A percentile compares a stretch with the other conserved stretches of the same genome.
Conservation (phyloP, 2,797 vertebrate species). For the Tadarida brasiliensis region DNA sequence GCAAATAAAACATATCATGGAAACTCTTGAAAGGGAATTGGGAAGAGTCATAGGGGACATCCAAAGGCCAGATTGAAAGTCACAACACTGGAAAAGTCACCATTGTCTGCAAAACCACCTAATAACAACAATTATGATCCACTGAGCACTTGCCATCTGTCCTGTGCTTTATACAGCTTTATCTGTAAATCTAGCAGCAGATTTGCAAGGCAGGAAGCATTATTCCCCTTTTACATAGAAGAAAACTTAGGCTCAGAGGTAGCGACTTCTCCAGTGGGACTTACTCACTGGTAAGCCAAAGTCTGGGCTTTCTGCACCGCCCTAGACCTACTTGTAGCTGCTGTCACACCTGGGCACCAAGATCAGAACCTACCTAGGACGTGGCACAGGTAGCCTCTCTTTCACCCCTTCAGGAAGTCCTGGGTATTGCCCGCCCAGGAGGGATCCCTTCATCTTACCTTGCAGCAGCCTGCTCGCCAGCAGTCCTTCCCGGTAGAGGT, state of each 20-base stretch:
- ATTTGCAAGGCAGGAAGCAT: background rate
- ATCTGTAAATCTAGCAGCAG: background rate
- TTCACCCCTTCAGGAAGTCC: conserved; percentile 57
- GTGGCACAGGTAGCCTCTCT: background rate
- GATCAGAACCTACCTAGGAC: background rate
- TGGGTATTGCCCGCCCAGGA: background rate
- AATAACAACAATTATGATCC: background rate
- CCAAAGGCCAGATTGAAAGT: conserved; percentile 25
- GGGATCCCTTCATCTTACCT: conserved; percentile 70
- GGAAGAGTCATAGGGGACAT: background rate
- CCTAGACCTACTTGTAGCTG: background rate
- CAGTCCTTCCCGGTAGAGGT: conserved; percentile 9
- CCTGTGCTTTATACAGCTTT: background rate
- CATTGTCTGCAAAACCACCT: conserved; percentile 52
- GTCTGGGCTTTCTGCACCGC: background rate
- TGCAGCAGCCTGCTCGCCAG: conserved; percentile 57
- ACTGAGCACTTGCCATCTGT: background rate
- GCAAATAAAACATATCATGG: conserved; percentile 11
- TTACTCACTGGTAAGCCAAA: background rate
- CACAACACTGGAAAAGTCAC: conserved; percentile 12
- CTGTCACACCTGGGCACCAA: background rate
- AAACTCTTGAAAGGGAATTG: background rate
- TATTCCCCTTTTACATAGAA: background rate
- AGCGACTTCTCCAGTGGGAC: background rate
- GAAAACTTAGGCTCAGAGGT: background rate